phyloP scores from a whole-genome alignment of 1,140 invertebrate genomes.

The Ericerus pela region DNA sequence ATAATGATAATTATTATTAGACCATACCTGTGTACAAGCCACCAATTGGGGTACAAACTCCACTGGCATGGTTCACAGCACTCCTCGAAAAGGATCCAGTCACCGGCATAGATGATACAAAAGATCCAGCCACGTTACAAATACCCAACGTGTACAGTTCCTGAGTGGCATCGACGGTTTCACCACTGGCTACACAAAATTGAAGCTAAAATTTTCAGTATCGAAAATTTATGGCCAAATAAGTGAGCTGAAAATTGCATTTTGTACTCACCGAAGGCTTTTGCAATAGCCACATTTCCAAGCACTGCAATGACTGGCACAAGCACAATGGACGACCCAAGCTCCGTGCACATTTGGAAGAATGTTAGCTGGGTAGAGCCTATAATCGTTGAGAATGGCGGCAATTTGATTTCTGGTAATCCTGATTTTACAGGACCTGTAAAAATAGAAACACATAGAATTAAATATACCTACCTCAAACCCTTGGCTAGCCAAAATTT shows the following conservation, averaged over 20 bases:
- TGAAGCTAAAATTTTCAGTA: not conserved
- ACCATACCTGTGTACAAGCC: slow-evolving; percentile 65
- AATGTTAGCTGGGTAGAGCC: slow-evolving; percentile 45
- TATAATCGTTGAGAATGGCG: slow-evolving; percentile 43
- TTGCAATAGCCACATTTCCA: slow-evolving; percentile 75
- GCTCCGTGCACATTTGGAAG: slow-evolving; percentile 43
- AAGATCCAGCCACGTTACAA: slow-evolving; percentile 77
- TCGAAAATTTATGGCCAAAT: not conserved
- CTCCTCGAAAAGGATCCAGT: slow-evolving; percentile 83
- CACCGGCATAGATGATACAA: slow-evolving; percentile 79
- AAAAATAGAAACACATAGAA: slow-evolving; percentile 27
- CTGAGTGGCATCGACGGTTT: slow-evolving; percentile 64
- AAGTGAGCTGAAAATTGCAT: not conserved
- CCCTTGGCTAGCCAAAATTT: too few species aligned
- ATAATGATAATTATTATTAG: not conserved
- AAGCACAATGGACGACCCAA: slow-evolving; percentile 54
- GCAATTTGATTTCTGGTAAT: slow-evolving; percentile 42
- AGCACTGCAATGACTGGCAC: slow-evolving; percentile 65
- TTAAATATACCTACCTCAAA: too few species aligned
- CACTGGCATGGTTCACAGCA: slow-evolving; percentile 85
- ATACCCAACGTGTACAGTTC: slow-evolving; percentile 71
- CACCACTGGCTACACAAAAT: slow-evolving; percentile 43
- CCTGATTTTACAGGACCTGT: slow-evolving; percentile 47
- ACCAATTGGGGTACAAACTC: slow-evolving; percentile 74
- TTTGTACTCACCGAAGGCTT: slow-evolving; percentile 56